Percentiles rank a stretch among this genome's conserved stretches.
phyloP scores from a whole-genome alignment of 1,140 invertebrate genomes.

The Drosophila kikkawai region DNA sequence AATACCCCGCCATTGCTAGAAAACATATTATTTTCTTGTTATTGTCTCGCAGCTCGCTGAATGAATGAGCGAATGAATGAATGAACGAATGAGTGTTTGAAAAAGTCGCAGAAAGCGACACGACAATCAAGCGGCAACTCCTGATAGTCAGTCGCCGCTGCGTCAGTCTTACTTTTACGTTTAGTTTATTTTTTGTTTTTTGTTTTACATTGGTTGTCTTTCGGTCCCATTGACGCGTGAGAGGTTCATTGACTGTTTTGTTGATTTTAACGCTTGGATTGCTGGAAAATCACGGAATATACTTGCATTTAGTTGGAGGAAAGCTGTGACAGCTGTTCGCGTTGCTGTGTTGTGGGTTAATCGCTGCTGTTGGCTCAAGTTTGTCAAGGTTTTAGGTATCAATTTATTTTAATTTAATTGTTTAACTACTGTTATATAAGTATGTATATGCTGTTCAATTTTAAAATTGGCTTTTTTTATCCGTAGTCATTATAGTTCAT shows the following conservation, averaged over 20 bases:
- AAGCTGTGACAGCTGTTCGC: constrained; percentile 31
- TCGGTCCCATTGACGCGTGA: constrained; percentile 51
- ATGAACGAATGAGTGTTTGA: constrained; percentile 62
- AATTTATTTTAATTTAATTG: no score
- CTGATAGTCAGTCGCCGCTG: constrained; percentile 34
- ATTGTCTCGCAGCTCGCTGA: constrained; percentile 57
- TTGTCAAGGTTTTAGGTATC: no score
- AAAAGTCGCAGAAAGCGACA: constrained; percentile 64
- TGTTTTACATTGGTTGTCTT: constrained; percentile 4
- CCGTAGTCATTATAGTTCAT: not conserved
- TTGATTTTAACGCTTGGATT: constrained; percentile 73
- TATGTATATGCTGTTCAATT: no score
- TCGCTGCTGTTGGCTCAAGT: not conserved
- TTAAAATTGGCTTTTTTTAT: not conserved
- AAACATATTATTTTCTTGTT: constrained; percentile 74
- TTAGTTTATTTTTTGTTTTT: constrained; percentile 38
- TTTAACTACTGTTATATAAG: no score
- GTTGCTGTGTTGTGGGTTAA: constrained; percentile 1
- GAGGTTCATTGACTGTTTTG: constrained; percentile 77
- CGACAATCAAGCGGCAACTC: constrained; percentile 62
- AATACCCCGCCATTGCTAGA: constrained; percentile 9
- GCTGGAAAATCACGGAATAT: constrained; percentile 44
- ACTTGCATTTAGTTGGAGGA: constrained; percentile 23
- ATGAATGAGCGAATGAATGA: constrained; percentile 48
- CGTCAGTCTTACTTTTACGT: constrained; percentile 37